These are phyloP conservation scores for Natator depressus DNA, from an alignment of 2,113 vertebrate genomes.

Conservation along the genomic window DNA sequence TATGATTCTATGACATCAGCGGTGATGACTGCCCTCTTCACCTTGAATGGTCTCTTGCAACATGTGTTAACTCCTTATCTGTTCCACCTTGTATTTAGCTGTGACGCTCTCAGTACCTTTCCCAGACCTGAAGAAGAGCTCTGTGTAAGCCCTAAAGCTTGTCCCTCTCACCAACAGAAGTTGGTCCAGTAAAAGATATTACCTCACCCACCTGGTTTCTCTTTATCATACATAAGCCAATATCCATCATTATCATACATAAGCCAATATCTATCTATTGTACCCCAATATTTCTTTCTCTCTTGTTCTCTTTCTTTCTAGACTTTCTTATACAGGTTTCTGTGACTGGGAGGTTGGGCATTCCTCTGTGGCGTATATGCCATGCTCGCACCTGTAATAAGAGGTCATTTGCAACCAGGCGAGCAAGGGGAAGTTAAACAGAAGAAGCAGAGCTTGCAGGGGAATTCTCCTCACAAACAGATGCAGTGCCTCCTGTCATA, in stretches of 20 bases:
- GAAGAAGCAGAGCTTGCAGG: neutral
- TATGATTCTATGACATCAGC: neutral
- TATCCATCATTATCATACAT: constrained; percentile 3
- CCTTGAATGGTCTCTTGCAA: neutral
- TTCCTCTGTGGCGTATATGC: fast-evolving
- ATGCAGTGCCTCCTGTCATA: neutral
- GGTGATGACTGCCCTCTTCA: neutral
- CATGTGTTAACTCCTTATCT: neutral
- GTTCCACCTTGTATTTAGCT: neutral
- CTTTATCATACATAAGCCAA: neutral
- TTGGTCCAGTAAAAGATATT: neutral
- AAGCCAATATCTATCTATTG: neutral
- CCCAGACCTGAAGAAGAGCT: neutral
- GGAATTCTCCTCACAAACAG: neutral
- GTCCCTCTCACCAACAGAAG: neutral
- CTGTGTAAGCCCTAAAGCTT: neutral
- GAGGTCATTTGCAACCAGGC: neutral
- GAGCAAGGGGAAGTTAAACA: neutral
- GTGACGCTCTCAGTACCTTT: neutral
- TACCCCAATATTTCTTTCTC: neutral
- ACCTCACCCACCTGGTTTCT: neutral
- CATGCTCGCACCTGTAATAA: fast-evolving
- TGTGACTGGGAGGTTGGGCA: neutral
- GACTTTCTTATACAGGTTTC: neutral
- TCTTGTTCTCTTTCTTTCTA: neutral